Percentiles rank a stretch among this genome's conserved stretches.
Evolutionary conservation across 1,140 invertebrate genomes (phyloP).

Genomic region (Marisa cornuarietis): DNA sequence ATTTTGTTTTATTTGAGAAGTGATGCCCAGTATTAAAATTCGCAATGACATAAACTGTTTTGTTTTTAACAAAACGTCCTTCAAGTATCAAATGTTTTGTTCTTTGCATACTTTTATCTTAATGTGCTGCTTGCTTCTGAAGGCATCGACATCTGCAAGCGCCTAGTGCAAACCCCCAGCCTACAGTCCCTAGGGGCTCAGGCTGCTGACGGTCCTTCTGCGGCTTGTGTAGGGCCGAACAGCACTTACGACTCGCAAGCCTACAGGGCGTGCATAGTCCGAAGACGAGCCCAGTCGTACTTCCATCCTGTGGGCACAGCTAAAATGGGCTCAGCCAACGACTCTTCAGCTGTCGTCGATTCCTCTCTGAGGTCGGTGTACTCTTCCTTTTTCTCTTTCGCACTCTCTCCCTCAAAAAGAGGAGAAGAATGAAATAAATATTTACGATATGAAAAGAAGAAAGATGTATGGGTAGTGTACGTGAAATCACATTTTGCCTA

Average conservation of each 20-base stretch:
- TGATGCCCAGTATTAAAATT: neutral
- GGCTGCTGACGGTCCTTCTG: constrained; percentile 12
- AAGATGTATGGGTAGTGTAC: too few species aligned
- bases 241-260: constrained; percentile 42
- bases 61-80: neutral
- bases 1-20: neutral
- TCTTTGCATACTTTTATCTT: neutral
- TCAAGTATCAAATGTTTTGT: neutral
- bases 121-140: neutral
- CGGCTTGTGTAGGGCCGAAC: constrained; percentile 27
- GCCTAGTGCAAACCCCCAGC: constrained; percentile 6
- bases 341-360: constrained; percentile 86
- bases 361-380: constrained; percentile 69
- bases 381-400: neutral
- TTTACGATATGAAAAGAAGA: too few species aligned
- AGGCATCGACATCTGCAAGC: constrained; percentile 27
- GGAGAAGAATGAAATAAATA: too few species aligned
- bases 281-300: constrained; percentile 70
- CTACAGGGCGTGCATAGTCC: constrained; percentile 61
- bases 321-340: constrained; percentile 90
- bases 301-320: constrained; percentile 90
- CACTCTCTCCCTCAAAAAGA: neutral
- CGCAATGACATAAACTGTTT: neutral
- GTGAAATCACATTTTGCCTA: too few species aligned
- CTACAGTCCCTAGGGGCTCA: constrained; percentile 29